Evolutionary conservation across 2,888 invertebrate genomes (phyloP), one percentile per base, ranked within the genome.

Genomic region (Acrocyrtus sp.): DNA sequence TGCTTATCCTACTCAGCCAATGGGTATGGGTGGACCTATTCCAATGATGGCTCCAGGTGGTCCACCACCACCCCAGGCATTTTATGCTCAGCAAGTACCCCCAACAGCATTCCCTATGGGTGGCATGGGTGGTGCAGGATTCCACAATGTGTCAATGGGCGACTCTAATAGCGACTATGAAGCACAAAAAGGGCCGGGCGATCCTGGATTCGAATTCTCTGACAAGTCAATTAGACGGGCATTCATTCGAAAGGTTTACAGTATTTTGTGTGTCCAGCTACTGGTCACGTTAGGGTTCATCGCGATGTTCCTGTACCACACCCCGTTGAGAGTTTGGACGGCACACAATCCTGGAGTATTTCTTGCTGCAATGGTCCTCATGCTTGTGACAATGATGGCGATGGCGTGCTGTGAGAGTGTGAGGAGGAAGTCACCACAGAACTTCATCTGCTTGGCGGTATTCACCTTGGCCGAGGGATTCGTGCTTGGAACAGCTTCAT

Each of bases 391-490:
- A 1, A 62, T 80, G 56, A 58, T 81, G 21, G 78, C 78, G 0
- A 67, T 81, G 70, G 75, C 94, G 2, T 98, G 97, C 84, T 97
- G 96, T 84, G 90, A 90, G 47, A 88, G 87, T 82, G 91, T 96
- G 6, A 89, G 97, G 29, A 89, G 97, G 57, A 90, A 90, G 78
- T 88, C 91, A 24, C 97, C 97, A 0, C 88, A 89, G 84, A 98
- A 98, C 85, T 92, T 93, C 84, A 91, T 98, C 75, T 92, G 96
- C 84, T 87, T 98, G 61, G 88, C 88, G n/a, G 83, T 96, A 6
- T 97, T 98, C 85, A 95, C 95, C 0, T 43, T 90, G 0, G 93
- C 93, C 0, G 91, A 95, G 85, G 89, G 91, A 66, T 92, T 96
- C 83, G 84, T 96, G 74, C 86, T 98, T 54, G 95, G 92, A 0